Evolutionary conservation across 2,888 invertebrate genomes (phyloP), one percentile per base, ranked within the genome.

Genomic region (Epinotia bilunana): DNA sequence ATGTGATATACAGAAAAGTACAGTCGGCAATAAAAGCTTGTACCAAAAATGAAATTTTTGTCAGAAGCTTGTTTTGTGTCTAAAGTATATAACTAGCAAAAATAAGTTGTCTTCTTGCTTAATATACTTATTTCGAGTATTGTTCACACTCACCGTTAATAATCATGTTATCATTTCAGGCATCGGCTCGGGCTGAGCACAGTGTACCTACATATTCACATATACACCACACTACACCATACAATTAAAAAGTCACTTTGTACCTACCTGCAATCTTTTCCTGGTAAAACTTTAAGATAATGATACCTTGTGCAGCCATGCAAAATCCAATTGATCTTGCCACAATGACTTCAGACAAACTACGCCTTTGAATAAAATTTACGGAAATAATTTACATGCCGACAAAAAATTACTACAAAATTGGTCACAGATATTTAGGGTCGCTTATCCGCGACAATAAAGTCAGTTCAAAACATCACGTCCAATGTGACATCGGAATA

Each of bases 401-500:
- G 58, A 72, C 33, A 76, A 72, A 76, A 73, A 75, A 75, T 67
- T 71, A 79, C 78, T 81, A 76, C 78, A 76, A 83, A 82, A 79
- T 81, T 77, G 77, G 80, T 80, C 71, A 75, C 75, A 75, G 71
- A 67, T 75, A 75, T 75, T 75, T 75, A 72, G 75, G 75, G 71
- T 81, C 78, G 78, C 80, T 82, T 79, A 83, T 82, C 81, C 81
- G 76, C 82, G 79, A 84, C 82, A 87, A 86, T 84, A 83, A 82
- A 88, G 86, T 87, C 86, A 87, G 82, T 86, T 90, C 87, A 80
- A 83, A 88, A 84, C 86, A 85, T 87, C 87, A 88, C 89, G 89
- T 86, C 78, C 81, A 83, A 80, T 86, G 84, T 77, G 79, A 86
- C 84, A 86, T 77, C 82, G 76, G 81, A 80, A 89, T 84, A 28